phyloP scores from a whole-genome alignment of 2,888 invertebrate species.

The Mythimna albipuncta region DNA sequence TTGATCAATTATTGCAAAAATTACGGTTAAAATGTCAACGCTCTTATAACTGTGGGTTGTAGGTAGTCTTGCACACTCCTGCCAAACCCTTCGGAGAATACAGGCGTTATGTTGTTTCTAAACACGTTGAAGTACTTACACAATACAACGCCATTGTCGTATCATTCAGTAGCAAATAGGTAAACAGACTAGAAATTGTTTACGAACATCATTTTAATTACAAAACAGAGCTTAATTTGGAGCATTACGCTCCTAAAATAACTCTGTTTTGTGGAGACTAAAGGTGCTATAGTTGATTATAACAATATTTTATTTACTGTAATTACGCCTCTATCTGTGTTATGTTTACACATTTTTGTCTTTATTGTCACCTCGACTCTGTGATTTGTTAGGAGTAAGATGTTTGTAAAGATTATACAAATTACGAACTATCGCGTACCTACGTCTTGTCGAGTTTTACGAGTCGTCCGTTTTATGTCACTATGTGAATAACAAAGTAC shows the following conservation, averaged over 20 bases:
- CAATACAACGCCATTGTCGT: not conserved
- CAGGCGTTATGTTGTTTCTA: not conserved
- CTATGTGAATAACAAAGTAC: too few species aligned
- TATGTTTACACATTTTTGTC: slow-evolving; percentile 1
- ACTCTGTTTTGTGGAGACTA: slow-evolving; percentile 1
- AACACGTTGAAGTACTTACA: not conserved
- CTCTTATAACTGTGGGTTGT: too few species aligned
- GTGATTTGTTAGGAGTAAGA: not conserved
- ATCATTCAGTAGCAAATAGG: not conserved
- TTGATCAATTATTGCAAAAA: too few species aligned
- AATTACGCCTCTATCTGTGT: not conserved
- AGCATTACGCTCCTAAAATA: slow-evolving; percentile 11
- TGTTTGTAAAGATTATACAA: too few species aligned
- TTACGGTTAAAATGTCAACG: too few species aligned
- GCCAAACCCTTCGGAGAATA: not conserved
- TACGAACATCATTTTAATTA: slow-evolving; percentile 15
- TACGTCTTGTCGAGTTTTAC: not conserved
- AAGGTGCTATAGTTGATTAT: slow-evolving; percentile 21
- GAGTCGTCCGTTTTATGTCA: not conserved
- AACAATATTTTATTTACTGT: slow-evolving; percentile 25
- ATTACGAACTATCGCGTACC: too few species aligned
- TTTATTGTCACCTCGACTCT: not conserved
- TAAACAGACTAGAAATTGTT: slow-evolving; percentile 1
- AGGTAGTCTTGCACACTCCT: not conserved
- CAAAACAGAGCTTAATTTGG: slow-evolving; percentile 7